Percentiles rank a stretch among this genome's conserved stretches.
These are phyloP conservation scores for Theocolax elegans DNA, from an alignment of 1,140 invertebrate genomes.

Conservation along the genomic window DNA sequence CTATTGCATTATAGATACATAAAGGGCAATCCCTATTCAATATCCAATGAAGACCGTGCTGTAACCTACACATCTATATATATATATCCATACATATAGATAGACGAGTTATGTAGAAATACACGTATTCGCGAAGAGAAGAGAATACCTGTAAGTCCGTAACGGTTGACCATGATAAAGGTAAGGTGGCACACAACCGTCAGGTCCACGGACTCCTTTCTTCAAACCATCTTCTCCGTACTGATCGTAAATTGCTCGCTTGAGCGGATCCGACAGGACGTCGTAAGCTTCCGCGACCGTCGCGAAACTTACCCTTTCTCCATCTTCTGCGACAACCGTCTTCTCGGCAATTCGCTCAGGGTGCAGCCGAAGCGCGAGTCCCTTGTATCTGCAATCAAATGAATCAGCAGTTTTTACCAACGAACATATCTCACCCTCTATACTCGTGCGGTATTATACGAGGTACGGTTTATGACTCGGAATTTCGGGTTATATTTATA, in stretches of 20 bases:
- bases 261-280: conserved; percentile 77
- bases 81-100: too few species aligned
- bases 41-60: too few species aligned
- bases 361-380: conserved; percentile 77
- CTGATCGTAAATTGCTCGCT: conserved; percentile 86
- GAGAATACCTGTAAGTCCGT: conserved; percentile 80
- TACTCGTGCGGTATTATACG: too few species aligned
- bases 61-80: too few species aligned
- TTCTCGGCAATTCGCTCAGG: conserved; percentile 51
- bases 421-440: too few species aligned
- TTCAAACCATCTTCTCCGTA: conserved; percentile 91
- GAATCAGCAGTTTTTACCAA: too few species aligned
- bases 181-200: conserved; percentile 75
- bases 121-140: too few species aligned
- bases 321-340: background rate
- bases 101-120: too few species aligned
- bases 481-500: too few species aligned
- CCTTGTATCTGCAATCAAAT: conserved; percentile 66
- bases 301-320: conserved; percentile 50
- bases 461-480: too few species aligned
- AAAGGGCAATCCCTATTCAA: too few species aligned
- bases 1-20: too few species aligned
- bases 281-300: conserved; percentile 82
- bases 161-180: conserved; percentile 86
- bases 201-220: conserved; percentile 74